These are phyloP conservation scores for Martes flavigula DNA, from an alignment of 2,797 vertebrate genomes.

Conservation along the genomic window DNA sequence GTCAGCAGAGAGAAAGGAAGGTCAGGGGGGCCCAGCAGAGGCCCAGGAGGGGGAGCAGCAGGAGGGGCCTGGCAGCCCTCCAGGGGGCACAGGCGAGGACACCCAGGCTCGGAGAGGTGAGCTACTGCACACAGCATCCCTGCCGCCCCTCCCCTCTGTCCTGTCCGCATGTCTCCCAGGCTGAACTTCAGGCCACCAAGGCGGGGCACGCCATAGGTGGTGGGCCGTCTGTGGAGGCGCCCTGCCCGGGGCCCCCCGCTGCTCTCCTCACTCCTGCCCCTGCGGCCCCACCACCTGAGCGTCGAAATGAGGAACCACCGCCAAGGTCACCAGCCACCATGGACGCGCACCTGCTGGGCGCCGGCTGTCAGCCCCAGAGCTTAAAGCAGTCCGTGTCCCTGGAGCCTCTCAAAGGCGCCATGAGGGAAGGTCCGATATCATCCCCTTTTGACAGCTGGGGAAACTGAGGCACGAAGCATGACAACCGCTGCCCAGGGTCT, in stretches of 20 bases:
- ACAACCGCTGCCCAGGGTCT: not conserved
- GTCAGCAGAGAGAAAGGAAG: not conserved
- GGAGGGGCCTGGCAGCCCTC: fast-evolving
- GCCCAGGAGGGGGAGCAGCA: no score
- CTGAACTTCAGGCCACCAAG: not conserved
- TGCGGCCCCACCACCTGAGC: fast-evolving
- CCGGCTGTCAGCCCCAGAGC: fast-evolving
- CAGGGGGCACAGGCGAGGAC: not conserved
- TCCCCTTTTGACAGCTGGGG: not conserved
- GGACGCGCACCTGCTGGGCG: fast-evolving
- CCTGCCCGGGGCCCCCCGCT: not conserved
- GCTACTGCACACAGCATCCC: fast-evolving
- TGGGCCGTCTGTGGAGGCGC: not conserved
- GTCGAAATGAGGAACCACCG: no score
- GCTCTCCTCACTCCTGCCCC: not conserved
- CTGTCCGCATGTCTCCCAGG: fast-evolving
- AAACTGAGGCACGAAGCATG: not conserved
- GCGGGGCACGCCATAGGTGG: not conserved
- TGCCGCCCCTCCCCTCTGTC: not conserved
- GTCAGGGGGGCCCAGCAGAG: not conserved
- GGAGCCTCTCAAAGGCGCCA: fast-evolving
- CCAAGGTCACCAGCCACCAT: fast-evolving
- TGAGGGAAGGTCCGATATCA: not conserved
- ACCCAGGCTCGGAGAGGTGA: not conserved
- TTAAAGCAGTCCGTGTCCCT: fast-evolving